Percentiles rank a stretch among this genome's conserved stretches.
Conservation (phyloP, 2,888 invertebrate species). For the Trichopria drosophilae region DNA sequence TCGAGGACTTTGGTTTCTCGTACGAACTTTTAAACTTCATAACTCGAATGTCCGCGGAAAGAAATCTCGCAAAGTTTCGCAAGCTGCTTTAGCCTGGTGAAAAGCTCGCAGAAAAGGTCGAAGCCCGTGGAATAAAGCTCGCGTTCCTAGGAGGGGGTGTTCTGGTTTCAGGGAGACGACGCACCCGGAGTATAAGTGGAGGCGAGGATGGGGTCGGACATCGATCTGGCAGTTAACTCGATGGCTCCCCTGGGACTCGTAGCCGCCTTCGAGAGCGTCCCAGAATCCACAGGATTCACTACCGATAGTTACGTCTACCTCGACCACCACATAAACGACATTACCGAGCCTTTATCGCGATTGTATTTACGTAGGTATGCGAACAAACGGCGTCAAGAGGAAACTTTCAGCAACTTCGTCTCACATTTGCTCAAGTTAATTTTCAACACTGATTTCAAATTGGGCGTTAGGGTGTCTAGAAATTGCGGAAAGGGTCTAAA, state of each 20-base stretch:
- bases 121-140: conserved; percentile 12
- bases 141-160: conserved; percentile 24
- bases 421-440: too few relatives aligned
- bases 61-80: conserved; percentile 8
- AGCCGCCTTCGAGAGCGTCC: conserved; percentile 48
- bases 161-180: conserved; percentile 33
- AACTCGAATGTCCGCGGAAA: conserved; percentile 1
- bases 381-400: too few relatives aligned
- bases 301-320: conserved; percentile 28
- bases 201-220: conserved; percentile 40
- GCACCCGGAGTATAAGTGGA: too few relatives aligned
- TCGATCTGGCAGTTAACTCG: conserved; percentile 57
- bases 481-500: not conserved
- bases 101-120: conserved; percentile 13
- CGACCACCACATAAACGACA: conserved; percentile 20
- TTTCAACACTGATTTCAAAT: too few relatives aligned
- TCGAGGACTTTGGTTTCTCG: too few relatives aligned
- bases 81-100: conserved; percentile 14
- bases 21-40: conserved; percentile 9
- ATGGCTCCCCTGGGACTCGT: conserved; percentile 56
- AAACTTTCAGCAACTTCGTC: too few relatives aligned
- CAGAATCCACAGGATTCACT: conserved; percentile 23
- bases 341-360: conserved; percentile 4
- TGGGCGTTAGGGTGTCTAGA: not conserved
- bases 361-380: conserved; percentile 7